These are phyloP conservation scores for Anticlea derivata DNA, from an alignment of 2,888 invertebrate genomes.

Conservation along the genomic window DNA sequence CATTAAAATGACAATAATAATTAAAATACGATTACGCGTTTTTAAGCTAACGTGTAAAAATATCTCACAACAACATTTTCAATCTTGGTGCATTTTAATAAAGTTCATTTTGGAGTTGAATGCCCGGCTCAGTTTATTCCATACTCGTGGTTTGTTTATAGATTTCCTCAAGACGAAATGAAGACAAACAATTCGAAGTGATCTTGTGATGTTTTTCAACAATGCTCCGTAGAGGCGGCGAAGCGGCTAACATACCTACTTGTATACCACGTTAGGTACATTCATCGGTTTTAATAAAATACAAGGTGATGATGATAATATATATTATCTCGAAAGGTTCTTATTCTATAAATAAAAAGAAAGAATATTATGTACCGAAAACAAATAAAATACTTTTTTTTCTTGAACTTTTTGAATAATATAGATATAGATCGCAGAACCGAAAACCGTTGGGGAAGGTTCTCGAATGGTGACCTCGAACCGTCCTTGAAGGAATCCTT, in stretches of 20 bases:
- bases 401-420: no score
- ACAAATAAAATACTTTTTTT: no score
- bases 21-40: constrained; percentile 13
- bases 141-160: constrained; percentile 56
- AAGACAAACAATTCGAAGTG: constrained; percentile 53
- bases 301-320: no score
- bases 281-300: not conserved
- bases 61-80: not conserved
- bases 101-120: constrained; percentile 16
- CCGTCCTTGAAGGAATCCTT: no score
- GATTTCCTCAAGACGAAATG: constrained; percentile 66
- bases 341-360: no score
- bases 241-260: constrained; percentile 1
- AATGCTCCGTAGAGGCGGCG: constrained; percentile 24
- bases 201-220: constrained; percentile 52
- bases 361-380: no score
- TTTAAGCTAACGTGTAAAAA: constrained; percentile 8
- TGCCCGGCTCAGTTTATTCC: constrained; percentile 2
- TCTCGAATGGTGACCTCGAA: no score
- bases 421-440: no score
- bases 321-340: no score
- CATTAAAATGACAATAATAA: constrained; percentile 3
- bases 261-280: not conserved
- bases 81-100: constrained; percentile 12
- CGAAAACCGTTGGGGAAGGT: no score